Evolutionary conservation across 2,888 invertebrate species (phyloP).

Genomic region (Tetragnatha montana): DNA sequence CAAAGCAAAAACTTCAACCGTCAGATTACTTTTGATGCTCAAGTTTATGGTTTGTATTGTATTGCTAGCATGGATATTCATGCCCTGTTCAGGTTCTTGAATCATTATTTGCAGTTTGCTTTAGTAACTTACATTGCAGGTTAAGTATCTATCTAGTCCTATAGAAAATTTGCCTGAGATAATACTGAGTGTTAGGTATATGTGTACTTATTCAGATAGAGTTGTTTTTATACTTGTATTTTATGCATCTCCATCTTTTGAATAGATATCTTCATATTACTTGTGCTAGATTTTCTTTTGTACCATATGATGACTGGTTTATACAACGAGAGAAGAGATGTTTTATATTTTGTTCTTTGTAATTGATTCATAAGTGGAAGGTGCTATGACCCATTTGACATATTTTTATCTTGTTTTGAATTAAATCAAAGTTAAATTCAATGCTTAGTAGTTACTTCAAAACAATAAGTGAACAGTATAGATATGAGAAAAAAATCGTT

Average conservation of each 20-base stretch:
- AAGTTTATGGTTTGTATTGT: constrained; percentile 46
- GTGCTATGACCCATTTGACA: constrained; percentile 16
- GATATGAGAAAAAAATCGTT: background rate
- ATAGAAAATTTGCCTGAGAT: constrained; percentile 58
- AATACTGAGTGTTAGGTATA: constrained; percentile 44
- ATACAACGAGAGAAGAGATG: constrained; percentile 18
- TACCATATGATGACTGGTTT: constrained; percentile 33
- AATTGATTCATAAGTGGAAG: constrained; percentile 22
- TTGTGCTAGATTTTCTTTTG: constrained; percentile 44
- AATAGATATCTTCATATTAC: constrained; percentile 32
- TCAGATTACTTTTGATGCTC: constrained; percentile 56
- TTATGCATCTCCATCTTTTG: constrained; percentile 49
- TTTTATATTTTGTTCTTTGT: constrained; percentile 46
- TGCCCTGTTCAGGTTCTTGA: constrained; percentile 56
- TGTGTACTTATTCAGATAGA: constrained; percentile 50
- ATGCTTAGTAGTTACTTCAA: background rate
- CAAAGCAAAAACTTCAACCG: constrained; percentile 49
- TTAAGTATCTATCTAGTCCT: constrained; percentile 68
- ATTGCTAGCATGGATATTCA: constrained; percentile 53
- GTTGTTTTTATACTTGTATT: constrained; percentile 65
- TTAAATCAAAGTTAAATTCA: background rate
- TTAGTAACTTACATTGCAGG: constrained; percentile 66
- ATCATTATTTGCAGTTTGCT: constrained; percentile 63
- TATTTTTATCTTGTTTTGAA: constrained; percentile 3
- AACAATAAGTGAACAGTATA: background rate